Percentiles rank a stretch among this genome's conserved stretches.
These are phyloP conservation scores for Agrilus mali DNA, from an alignment of 2,888 invertebrate genomes.

Conservation along the genomic window DNA sequence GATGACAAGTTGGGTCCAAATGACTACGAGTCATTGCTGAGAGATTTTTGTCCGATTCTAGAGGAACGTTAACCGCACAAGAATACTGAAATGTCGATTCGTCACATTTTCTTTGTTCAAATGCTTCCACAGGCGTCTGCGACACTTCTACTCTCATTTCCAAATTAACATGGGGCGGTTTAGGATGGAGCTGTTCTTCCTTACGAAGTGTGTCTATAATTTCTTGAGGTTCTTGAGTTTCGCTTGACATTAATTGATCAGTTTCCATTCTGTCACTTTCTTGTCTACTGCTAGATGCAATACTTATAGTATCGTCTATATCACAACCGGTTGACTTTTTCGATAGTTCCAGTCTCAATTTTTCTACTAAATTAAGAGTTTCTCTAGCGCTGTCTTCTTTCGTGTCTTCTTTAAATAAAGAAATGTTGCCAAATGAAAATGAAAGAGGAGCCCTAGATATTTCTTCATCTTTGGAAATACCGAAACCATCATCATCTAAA, in stretches of 20 bases:
- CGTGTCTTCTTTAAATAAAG: slow-evolving; percentile 60
- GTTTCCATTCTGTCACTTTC: slow-evolving; percentile 27
- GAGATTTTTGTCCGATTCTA: slow-evolving; percentile 25
- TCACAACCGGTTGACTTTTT: slow-evolving; percentile 45
- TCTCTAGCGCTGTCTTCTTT: slow-evolving; percentile 75
- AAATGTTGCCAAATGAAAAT: slow-evolving; percentile 52
- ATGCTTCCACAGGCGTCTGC: slow-evolving; percentile 11
- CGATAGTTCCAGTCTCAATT: slow-evolving; percentile 59
- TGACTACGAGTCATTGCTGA: slow-evolving; percentile 14
- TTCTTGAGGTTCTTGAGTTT: slow-evolving; percentile 12
- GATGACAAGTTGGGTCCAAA: slow-evolving; percentile 17
- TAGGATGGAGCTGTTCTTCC: slow-evolving; percentile 17
- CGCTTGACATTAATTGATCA: slow-evolving; percentile 28
- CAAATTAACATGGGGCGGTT: slow-evolving; percentile 15
- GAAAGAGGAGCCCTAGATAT: slow-evolving; percentile 45
- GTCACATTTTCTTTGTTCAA: slow-evolving; percentile 12
- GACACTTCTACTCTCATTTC: slow-evolving; percentile 20
- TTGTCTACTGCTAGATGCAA: slow-evolving; percentile 32
- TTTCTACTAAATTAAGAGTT: slow-evolving; percentile 73
- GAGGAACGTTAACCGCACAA: slow-evolving; percentile 26
- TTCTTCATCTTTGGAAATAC: slow-evolving; percentile 44
- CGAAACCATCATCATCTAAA: slow-evolving; percentile 46
- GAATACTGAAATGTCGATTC: slow-evolving; percentile 19
- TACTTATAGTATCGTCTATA: slow-evolving; percentile 26
- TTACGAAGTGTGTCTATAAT: slow-evolving; percentile 14